Percentiles rank a stretch among this genome's conserved stretches.
These are phyloP conservation scores for Plutomurus gul DNA, from an alignment of 1,140 invertebrate species.

Conservation along the genomic window DNA sequence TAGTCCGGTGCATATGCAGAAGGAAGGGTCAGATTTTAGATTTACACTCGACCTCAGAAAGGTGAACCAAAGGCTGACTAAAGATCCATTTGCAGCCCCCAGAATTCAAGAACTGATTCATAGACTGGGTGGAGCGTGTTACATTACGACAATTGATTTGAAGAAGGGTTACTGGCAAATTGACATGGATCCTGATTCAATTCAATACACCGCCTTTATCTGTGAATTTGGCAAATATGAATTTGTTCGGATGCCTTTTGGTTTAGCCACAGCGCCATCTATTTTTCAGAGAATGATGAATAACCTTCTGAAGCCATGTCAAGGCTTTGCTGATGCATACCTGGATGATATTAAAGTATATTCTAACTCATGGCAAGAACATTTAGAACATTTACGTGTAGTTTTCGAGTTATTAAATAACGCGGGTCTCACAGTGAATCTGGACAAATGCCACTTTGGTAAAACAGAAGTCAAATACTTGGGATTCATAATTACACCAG, in stretches of 20 bases:
- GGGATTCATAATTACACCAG: neutral
- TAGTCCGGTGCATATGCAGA: neutral
- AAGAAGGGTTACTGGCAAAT: conserved; percentile 61
- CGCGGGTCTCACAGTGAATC: neutral
- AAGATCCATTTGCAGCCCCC: conserved; percentile 57
- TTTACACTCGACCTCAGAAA: conserved; percentile 58
- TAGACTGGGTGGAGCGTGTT: conserved; percentile 54
- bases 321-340: conserved; percentile 50
- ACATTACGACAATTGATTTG: conserved; percentile 61
- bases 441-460: neutral
- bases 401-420: neutral
- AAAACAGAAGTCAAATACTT: neutral
- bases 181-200: conserved; percentile 55
- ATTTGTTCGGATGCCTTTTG: conserved; percentile 59
- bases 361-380: neutral
- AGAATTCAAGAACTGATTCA: conserved; percentile 57
- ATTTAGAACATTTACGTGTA: neutral
- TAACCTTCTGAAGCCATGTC: conserved; percentile 52
- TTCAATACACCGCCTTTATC: conserved; percentile 57
- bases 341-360: conserved; percentile 56
- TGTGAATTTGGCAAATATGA: conserved; percentile 55
- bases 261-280: conserved; percentile 58
- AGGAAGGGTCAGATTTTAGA: conserved; percentile 22
- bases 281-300: conserved; percentile 59
- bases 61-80: conserved; percentile 59